Conservation (phyloP, 2,113 vertebrate genomes). For the Castor canadensis region DNA sequence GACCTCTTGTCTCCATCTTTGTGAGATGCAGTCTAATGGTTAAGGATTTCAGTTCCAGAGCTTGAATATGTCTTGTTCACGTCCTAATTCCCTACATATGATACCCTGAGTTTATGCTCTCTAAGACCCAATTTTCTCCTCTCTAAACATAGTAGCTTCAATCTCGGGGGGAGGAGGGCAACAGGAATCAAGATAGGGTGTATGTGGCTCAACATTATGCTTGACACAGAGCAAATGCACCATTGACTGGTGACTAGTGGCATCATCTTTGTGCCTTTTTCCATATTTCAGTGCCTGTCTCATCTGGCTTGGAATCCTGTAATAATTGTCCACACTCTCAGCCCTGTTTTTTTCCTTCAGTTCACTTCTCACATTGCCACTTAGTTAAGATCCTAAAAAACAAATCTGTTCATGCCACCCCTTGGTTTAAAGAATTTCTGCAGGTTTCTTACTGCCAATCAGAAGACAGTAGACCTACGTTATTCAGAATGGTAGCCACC, state of each 20-base stretch:
- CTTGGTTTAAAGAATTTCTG: constrained; percentile 5
- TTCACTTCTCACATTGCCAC: neutral
- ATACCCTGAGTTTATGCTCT: neutral
- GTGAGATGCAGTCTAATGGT: neutral
- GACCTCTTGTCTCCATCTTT: neutral
- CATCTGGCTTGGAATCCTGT: neutral
- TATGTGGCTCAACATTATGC: neutral
- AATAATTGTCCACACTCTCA: neutral
- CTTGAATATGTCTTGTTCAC: neutral
- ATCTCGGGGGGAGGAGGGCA: neutral
- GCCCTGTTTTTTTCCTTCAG: neutral
- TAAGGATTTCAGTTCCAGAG: neutral
- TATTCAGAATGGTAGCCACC: neutral
- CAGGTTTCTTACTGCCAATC: neutral
- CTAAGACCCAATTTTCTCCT: neutral
- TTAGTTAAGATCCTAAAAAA: neutral
- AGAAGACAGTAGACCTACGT: neutral
- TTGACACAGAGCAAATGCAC: neutral
- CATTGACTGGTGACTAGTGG: neutral
- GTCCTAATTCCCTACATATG: neutral
- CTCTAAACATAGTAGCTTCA: neutral
- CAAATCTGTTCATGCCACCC: neutral
- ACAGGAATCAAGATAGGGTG: neutral
- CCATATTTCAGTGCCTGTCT: neutral
- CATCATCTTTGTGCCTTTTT: neutral